Evolutionary conservation across 2,888 invertebrate species (phyloP).

Genomic region (Pimpla rufipes): DNA sequence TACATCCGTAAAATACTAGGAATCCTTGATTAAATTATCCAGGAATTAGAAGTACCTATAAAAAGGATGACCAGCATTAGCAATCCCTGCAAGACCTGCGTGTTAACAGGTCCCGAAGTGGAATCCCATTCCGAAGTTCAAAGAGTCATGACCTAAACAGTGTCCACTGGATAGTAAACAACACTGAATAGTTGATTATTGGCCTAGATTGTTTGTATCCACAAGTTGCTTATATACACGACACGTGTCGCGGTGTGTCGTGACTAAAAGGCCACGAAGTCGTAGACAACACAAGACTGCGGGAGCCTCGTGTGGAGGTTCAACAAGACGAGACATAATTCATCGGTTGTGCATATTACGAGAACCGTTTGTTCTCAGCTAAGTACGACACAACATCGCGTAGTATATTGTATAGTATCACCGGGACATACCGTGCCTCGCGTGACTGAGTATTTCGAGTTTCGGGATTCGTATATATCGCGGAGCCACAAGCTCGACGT

Average conservation of each 20-base stretch:
- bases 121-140: background rate
- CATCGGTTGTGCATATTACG: conserved; percentile 26
- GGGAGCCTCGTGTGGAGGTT: background rate
- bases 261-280: background rate
- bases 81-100: background rate
- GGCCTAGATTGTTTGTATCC: conserved; percentile 2
- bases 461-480: conserved; percentile 47
- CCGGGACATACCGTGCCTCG: conserved; percentile 67
- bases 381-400: background rate
- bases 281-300: background rate
- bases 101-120: conserved; percentile 29
- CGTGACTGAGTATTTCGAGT: conserved; percentile 72
- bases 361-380: conserved; percentile 13
- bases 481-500: background rate
- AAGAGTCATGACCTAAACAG: background rate
- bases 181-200: conserved; percentile 46
- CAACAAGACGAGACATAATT: conserved; percentile 39
- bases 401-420: background rate
- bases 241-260: conserved; percentile 10
- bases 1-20: no score
- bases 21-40: background rate
- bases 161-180: conserved; percentile 5
- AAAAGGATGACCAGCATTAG: background rate
- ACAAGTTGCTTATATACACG: conserved; percentile 6
- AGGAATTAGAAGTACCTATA: background rate